Evolutionary conservation across 2,113 vertebrate species (phyloP).

Genomic region (Colossoma macropomum): DNA sequence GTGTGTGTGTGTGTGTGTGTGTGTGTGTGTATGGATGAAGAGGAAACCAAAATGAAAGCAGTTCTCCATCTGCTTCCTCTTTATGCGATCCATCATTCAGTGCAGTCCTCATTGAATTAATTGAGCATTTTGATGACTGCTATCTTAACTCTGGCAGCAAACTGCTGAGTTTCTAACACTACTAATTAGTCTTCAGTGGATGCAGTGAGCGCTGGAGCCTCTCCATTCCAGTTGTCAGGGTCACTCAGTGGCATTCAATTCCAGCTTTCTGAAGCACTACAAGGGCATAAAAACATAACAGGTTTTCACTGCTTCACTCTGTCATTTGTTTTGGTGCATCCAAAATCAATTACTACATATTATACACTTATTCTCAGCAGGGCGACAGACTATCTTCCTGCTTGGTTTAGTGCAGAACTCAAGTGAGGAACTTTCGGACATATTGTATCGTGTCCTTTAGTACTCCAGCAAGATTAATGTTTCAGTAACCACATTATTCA

Average conservation of each 20-base stretch:
- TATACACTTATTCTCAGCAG: too few species aligned
- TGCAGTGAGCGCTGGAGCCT: constrained; percentile 13
- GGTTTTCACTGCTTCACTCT: constrained; percentile 8
- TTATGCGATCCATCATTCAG: constrained; percentile 51
- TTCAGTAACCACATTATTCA: too few species aligned
- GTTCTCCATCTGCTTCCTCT: constrained; percentile 49
- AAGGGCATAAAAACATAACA: not conserved
- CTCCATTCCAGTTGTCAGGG: not conserved
- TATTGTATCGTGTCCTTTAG: not conserved
- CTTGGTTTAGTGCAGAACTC: not conserved
- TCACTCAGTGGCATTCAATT: constrained; percentile 28
- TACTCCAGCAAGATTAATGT: too few species aligned
- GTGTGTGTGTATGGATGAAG: constrained; percentile 4
- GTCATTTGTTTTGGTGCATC: not conserved
- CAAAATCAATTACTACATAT: not conserved
- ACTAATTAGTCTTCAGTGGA: constrained; percentile 50
- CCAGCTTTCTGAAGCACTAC: constrained; percentile 5
- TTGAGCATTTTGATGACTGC: constrained; percentile 10
- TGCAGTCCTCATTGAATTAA: constrained; percentile 39
- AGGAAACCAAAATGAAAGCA: constrained; percentile 33
- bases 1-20: constrained; percentile 39
- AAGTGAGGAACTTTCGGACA: not conserved
- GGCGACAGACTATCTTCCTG: not conserved
- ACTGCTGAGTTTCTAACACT: constrained; percentile 46
- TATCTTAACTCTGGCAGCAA: constrained; percentile 41